phyloP scores from a whole-genome alignment of 2,797 vertebrate genomes.

The Gastrophryne carolinensis region DNA sequence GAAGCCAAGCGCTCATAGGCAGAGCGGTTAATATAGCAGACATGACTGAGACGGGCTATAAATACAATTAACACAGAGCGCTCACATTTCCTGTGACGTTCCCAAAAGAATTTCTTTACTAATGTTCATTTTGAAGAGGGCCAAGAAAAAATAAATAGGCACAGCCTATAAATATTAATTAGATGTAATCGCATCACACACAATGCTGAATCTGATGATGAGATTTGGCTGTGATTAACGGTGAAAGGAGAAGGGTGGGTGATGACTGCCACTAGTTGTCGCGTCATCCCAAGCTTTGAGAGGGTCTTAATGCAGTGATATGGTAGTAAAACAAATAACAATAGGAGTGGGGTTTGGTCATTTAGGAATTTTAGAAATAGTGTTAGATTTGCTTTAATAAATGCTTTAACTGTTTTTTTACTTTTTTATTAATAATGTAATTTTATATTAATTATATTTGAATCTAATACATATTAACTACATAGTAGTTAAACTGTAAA shows the following conservation, averaged over 20 bases:
- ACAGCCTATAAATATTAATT: slow-evolving; percentile 37
- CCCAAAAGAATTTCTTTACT: background rate
- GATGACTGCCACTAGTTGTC: slow-evolving; percentile 34
- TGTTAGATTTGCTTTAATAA: too few species aligned
- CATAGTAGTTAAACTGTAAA: too few species aligned
- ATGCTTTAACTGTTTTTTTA: too few species aligned
- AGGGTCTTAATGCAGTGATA: too few species aligned
- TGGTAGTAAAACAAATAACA: too few species aligned
- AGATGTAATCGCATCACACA: slow-evolving; percentile 18
- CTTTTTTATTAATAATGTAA: too few species aligned
- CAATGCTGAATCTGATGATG: slow-evolving; percentile 1
- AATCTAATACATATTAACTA: too few species aligned
- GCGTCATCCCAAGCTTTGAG: background rate
- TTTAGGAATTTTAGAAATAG: too few species aligned
- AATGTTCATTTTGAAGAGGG: background rate
- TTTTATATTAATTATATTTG: too few species aligned
- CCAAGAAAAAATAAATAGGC: background rate
- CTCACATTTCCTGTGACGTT: background rate
- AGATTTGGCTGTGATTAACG: too few species aligned
- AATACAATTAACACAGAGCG: background rate
- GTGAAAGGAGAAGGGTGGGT: too few species aligned
- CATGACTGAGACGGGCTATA: background rate
- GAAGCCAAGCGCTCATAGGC: background rate
- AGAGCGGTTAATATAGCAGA: background rate
- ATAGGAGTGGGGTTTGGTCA: too few species aligned